These are phyloP conservation scores for Resseliella maxima DNA, from an alignment of 2,888 invertebrate genomes.

Conservation along the genomic window DNA sequence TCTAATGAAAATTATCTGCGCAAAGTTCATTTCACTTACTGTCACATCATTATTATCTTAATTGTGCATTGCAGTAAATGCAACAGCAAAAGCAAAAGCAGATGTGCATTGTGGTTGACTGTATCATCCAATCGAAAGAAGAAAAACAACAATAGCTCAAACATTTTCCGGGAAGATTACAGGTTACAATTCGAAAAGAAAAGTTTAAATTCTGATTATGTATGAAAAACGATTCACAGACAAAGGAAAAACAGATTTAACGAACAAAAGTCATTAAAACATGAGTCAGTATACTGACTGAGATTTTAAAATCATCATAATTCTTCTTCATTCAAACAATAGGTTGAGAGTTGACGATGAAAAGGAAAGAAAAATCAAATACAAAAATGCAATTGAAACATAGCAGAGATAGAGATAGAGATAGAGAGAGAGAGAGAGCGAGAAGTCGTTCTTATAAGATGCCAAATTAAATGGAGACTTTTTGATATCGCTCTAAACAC, in stretches of 20 bases:
- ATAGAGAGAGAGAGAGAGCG: too few relatives aligned
- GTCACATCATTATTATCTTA: slow-evolving; percentile 17
- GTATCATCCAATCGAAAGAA: too few relatives aligned
- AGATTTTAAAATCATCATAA: background rate
- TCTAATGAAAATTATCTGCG: background rate
- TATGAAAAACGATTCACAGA: background rate
- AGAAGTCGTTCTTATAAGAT: too few relatives aligned
- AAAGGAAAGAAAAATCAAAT: too few relatives aligned
- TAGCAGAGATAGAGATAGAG: too few relatives aligned
- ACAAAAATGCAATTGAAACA: background rate
- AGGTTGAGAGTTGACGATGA: too few relatives aligned
- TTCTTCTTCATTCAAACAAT: too few relatives aligned
- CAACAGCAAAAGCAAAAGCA: background rate
- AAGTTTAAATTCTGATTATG: background rate
- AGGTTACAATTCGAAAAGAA: background rate
- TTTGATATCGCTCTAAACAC: too few relatives aligned
- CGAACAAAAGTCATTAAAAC: background rate
- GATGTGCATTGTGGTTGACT: background rate
- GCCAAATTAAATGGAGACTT: too few relatives aligned
- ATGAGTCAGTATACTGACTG: background rate
- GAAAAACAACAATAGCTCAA: background rate
- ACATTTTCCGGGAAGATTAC: background rate
- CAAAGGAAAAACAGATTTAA: background rate
- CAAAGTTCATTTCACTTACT: slow-evolving; percentile 34
- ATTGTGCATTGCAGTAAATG: background rate